Evolutionary conservation across 2,797 vertebrate genomes (phyloP).

Genomic region (Paramormyrops hopkinsi): DNA sequence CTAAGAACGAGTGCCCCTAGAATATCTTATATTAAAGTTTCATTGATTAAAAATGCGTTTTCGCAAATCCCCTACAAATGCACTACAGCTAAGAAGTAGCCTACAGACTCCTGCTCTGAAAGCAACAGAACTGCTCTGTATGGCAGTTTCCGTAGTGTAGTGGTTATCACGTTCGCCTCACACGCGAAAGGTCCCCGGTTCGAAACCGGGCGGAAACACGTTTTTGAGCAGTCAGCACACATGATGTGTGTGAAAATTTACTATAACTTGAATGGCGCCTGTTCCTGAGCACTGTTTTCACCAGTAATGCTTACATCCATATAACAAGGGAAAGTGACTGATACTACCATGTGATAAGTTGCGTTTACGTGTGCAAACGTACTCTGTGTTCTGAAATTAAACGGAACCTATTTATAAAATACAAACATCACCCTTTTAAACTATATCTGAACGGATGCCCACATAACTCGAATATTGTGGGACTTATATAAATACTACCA

Average conservation of each 20-base stretch:
- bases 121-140: accelerated
- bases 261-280: neutral
- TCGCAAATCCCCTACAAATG: neutral
- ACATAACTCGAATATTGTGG: neutral
- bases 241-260: neutral
- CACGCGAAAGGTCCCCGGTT: slow-evolving; percentile 3
- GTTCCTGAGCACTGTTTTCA: neutral
- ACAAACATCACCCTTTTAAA: neutral
- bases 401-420: neutral
- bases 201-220: neutral
- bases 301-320: neutral
- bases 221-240: neutral
- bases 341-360: neutral
- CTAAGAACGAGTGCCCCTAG: neutral
- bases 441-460: neutral
- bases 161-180: slow-evolving; percentile 7
- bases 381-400: neutral
- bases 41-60: neutral
- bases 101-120: neutral
- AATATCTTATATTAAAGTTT: neutral
- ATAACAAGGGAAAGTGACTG: neutral
- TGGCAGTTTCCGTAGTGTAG: neutral
- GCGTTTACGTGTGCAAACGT: neutral
- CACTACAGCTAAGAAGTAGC: too few relatives aligned
- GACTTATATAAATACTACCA: neutral